These are phyloP conservation scores for Sternotherus odoratus DNA, from an alignment of 2,797 vertebrate species.

Conservation along the genomic window DNA sequence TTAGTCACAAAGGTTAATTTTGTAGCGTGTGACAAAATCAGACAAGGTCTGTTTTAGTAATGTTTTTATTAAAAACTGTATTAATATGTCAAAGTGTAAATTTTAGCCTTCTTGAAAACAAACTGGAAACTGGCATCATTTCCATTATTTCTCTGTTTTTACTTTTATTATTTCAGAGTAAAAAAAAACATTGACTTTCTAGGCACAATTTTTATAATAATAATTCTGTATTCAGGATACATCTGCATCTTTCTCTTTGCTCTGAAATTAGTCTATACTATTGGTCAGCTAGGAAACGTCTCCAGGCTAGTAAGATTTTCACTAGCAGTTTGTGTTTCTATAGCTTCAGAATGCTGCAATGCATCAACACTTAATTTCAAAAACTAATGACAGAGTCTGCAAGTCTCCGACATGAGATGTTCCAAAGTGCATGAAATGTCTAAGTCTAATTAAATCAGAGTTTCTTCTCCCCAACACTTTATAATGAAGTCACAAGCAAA, in stretches of 20 bases:
- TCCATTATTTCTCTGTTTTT: neutral
- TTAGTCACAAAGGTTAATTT: neutral
- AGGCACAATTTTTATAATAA: neutral
- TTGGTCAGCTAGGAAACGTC: slow-evolving; percentile 35
- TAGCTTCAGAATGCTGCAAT: neutral
- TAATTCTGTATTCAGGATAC: slow-evolving; percentile 37
- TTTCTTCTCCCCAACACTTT: neutral
- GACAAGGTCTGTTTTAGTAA: neutral
- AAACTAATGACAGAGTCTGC: slow-evolving; percentile 19
- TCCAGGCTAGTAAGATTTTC: slow-evolving; percentile 39
- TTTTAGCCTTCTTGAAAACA: slow-evolving; percentile 31
- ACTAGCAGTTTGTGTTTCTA: slow-evolving; percentile 14
- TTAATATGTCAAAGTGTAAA: neutral
- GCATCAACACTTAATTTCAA: slow-evolving; percentile 23
- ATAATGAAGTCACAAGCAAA: neutral
- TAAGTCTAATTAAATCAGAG: neutral
- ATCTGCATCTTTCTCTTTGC: slow-evolving; percentile 29
- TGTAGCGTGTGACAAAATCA: neutral
- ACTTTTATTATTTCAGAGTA: slow-evolving; percentile 13
- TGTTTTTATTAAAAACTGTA: neutral
- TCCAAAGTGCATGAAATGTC: neutral
- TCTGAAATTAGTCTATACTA: slow-evolving; percentile 53
- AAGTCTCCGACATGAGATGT: neutral
- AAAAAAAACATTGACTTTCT: neutral
- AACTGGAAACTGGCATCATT: neutral